These are phyloP conservation scores for Artemia franciscana DNA, from an alignment of 1,140 invertebrate genomes.

Conservation along the genomic window DNA sequence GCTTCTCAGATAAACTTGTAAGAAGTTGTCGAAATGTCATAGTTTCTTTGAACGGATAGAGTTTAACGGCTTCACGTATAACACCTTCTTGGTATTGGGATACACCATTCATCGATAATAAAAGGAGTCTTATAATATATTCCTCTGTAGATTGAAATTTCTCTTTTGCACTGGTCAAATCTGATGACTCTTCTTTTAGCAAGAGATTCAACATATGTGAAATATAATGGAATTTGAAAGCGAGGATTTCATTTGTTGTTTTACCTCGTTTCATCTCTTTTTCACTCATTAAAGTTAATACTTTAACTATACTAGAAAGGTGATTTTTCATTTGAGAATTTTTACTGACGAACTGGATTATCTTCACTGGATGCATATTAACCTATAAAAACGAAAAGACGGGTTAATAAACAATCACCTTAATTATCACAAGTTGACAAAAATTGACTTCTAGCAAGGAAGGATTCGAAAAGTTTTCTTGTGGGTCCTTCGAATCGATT, in stretches of 20 bases:
- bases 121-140: constrained; percentile 22
- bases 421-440: too few species aligned
- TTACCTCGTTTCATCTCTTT: constrained; percentile 58
- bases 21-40: constrained; percentile 57
- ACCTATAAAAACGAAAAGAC: constrained; percentile 23
- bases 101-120: constrained; percentile 47
- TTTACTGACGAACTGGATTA: constrained; percentile 52
- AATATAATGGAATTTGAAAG: constrained; percentile 75
- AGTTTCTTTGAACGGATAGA: constrained; percentile 66
- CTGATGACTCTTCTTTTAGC: constrained; percentile 5
- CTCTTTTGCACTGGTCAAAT: constrained; percentile 10
- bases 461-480: too few species aligned
- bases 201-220: constrained; percentile 47
- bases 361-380: constrained; percentile 62
- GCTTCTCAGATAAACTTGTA: constrained; percentile 41
- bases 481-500: too few species aligned
- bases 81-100: constrained; percentile 57
- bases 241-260: constrained; percentile 74
- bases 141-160: constrained; percentile 14
- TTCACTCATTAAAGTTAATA: constrained; percentile 59
- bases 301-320: constrained; percentile 46
- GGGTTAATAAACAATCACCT: too few species aligned
- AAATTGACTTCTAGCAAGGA: too few species aligned
- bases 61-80: constrained; percentile 53
- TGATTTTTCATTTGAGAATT: constrained; percentile 44